Evolutionary conservation across 2,113 vertebrate genomes (phyloP).

Genomic region (Helogale parvula): DNA sequence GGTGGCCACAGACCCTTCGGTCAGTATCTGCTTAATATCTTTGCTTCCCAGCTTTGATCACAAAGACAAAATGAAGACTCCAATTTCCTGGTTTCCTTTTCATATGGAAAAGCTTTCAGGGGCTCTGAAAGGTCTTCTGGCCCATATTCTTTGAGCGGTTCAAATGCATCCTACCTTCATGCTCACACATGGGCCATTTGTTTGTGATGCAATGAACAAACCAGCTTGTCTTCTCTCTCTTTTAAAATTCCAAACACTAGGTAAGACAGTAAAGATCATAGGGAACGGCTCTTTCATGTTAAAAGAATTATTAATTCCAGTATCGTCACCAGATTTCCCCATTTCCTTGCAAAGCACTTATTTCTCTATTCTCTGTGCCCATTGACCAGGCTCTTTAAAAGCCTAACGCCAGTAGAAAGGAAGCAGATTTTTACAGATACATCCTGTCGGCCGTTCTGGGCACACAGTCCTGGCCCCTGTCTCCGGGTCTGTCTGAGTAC

Average conservation of each 20-base stretch:
- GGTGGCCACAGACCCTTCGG: conserved; percentile 77
- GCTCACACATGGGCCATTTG: conserved; percentile 57
- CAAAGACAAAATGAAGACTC: conserved; percentile 79
- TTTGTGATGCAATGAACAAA: conserved; percentile 22
- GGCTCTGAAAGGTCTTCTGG: conserved; percentile 59
- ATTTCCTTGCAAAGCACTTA: conserved; percentile 59
- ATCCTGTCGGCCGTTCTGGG: not conserved
- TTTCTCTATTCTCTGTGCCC: conserved; percentile 42
- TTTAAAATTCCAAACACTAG: conserved; percentile 55
- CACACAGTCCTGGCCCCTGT: not conserved
- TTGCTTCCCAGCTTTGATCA: conserved; percentile 83
- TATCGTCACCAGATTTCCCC: conserved; percentile 63
- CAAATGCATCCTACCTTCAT: conserved; percentile 43
- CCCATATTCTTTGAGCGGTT: conserved; percentile 43
- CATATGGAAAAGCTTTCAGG: conserved; percentile 85
- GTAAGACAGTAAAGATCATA: conserved; percentile 63
- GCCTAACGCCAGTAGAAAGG: not conserved
- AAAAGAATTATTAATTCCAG: conserved; percentile 60
- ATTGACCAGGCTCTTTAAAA: conserved; percentile 60
- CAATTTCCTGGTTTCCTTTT: conserved; percentile 81
- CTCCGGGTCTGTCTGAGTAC: not conserved
- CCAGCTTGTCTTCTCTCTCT: not conserved
- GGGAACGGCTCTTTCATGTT: conserved; percentile 64
- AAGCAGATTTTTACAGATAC: conserved; percentile 50
- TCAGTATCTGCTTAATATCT: conserved; percentile 80